Percentiles rank a stretch among this genome's conserved stretches.
phyloP scores from a whole-genome alignment of 2,888 invertebrate species.

The Lasioglossum morio region DNA sequence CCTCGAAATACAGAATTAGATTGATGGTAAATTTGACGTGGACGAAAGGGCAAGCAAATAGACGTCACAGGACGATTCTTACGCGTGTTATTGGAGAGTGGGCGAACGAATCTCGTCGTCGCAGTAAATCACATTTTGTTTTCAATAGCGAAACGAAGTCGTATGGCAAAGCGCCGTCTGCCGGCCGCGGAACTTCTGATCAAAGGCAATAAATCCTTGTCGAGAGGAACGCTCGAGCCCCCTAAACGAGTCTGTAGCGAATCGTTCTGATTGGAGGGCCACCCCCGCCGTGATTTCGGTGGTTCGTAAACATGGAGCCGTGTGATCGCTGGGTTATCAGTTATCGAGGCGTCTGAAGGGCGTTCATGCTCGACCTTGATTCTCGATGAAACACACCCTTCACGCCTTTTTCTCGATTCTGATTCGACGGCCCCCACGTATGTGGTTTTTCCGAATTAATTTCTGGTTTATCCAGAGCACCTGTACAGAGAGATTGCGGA shows the following conservation, averaged over 20 bases:
- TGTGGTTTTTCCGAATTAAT: no score
- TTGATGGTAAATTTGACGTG: neutral
- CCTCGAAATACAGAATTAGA: no score
- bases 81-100: neutral
- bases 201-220: conserved; percentile 20
- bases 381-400: conserved; percentile 13
- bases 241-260: neutral
- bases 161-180: neutral
- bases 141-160: neutral
- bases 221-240: conserved; percentile 7
- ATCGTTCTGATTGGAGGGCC: conserved; percentile 10
- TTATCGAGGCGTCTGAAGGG: conserved; percentile 9
- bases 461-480: no score
- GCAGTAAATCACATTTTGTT: neutral
- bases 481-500: no score
- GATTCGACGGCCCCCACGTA: neutral
- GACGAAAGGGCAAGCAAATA: neutral
- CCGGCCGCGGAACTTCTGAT: neutral
- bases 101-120: neutral
- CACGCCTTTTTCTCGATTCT: no score
- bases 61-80: neutral
- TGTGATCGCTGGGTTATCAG: conserved; percentile 30
- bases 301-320: conserved; percentile 31
- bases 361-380: conserved; percentile 8
- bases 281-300: neutral